These are phyloP conservation scores for Cyanocitta stelleri DNA, from an alignment of 2,113 vertebrate genomes.

Conservation along the genomic window DNA sequence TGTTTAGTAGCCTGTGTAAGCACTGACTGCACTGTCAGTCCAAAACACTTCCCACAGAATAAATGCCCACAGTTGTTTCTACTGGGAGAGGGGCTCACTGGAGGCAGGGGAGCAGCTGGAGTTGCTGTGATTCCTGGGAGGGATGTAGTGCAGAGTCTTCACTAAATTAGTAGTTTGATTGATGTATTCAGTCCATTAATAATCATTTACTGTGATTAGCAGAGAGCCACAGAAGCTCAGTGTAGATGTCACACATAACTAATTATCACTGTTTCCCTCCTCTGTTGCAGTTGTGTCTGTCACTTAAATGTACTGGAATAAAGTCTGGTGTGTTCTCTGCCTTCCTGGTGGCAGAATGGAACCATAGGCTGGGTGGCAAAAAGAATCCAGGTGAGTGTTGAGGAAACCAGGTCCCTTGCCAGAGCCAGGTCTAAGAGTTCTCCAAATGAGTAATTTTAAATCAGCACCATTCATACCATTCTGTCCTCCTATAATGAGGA, in stretches of 20 bases:
- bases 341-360: background rate
- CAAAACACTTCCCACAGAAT: conserved; percentile 74
- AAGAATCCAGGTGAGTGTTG: background rate
- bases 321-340: background rate
- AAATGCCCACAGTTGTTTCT: conserved; percentile 83
- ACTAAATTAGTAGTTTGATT: background rate
- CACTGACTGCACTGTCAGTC: background rate
- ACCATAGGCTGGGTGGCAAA: background rate
- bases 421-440: background rate
- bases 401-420: background rate
- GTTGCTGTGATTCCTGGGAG: conserved; percentile 71
- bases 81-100: conserved; percentile 75
- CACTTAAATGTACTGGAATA: background rate
- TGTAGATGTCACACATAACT: background rate
- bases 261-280: background rate
- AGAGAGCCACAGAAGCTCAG: background rate
- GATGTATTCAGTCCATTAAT: background rate
- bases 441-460: background rate
- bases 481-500: background rate
- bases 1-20: background rate
- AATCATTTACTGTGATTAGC: background rate
- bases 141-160: background rate
- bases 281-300: background rate
- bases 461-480: background rate
- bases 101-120: conserved; percentile 78